Conservation (phyloP, 2,113 vertebrate genomes). For the Cettia cetti region DNA sequence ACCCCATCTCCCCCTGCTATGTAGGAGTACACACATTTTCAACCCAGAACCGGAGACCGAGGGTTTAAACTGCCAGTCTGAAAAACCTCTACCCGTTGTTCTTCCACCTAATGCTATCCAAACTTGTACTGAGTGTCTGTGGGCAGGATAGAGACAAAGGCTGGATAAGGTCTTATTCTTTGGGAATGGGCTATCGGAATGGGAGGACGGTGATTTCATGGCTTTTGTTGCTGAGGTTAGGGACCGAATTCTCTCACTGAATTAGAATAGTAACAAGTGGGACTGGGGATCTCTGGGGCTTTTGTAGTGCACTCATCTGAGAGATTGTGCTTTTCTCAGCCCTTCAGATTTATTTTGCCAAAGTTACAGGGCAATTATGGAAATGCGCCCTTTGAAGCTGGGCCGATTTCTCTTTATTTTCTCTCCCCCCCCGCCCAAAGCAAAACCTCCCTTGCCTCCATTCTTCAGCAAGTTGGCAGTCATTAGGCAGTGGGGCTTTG, state of each 20-base stretch:
- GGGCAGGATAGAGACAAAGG: constrained; percentile 77
- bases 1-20: background rate
- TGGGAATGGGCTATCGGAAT: constrained; percentile 66
- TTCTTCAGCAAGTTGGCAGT: constrained; percentile 17
- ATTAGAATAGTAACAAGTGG: constrained; percentile 89
- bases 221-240: constrained; percentile 85
- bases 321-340: constrained; percentile 90
- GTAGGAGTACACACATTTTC: background rate
- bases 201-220: constrained; percentile 83
- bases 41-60: background rate
- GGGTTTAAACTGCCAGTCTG: background rate
- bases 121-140: background rate
- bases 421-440: constrained; percentile 68
- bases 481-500: constrained; percentile 17
- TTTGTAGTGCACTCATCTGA: constrained; percentile 92
- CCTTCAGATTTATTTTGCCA: constrained; percentile 89
- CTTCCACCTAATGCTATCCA: background rate
- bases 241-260: constrained; percentile 84
- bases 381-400: constrained; percentile 93
- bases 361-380: constrained; percentile 99
- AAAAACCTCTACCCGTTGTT: background rate
- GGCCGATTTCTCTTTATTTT: constrained; percentile 82
- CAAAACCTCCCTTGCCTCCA: constrained; percentile 64
- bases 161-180: constrained; percentile 80
- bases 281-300: constrained; percentile 78